Conservation (phyloP, 2,113 vertebrate species). For the Greenwoodochromis staneri region DNA sequence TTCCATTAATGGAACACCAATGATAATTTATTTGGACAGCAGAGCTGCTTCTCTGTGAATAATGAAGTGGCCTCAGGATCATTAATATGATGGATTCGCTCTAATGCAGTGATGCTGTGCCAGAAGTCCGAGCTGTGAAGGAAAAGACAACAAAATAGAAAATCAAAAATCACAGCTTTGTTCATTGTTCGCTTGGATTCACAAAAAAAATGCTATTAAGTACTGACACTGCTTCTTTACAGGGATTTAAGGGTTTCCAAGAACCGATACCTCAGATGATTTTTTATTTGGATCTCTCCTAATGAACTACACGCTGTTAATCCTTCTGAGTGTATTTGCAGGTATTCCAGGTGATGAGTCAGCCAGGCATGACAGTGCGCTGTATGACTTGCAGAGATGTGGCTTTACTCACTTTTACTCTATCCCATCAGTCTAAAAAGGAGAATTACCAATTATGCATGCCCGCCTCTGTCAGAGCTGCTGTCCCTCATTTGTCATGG, state of each 20-base stretch:
- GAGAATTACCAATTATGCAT: slow-evolving; percentile 16
- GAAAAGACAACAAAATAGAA: neutral
- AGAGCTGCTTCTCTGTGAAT: slow-evolving; percentile 49
- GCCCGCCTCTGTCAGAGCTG: neutral
- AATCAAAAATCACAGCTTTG: neutral
- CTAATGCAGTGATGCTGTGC: slow-evolving; percentile 22
- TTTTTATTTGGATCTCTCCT: neutral
- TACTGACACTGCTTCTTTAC: neutral
- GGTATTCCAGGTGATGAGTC: slow-evolving; percentile 20
- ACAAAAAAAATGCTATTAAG: neutral
- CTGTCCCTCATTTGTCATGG: neutral
- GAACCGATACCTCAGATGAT: neutral
- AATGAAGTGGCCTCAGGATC: slow-evolving; percentile 50
- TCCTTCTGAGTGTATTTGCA: neutral
- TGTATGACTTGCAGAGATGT: neutral
- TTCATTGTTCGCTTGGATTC: slow-evolving; percentile 13
- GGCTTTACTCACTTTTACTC: neutral
- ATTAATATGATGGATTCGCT: slow-evolving; percentile 60
- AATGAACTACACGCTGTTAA: slow-evolving; percentile 8
- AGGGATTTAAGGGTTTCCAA: neutral
- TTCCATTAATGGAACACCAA: slow-evolving; percentile 55
- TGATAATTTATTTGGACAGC: slow-evolving; percentile 63
- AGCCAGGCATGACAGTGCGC: neutral
- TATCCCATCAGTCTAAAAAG: neutral
- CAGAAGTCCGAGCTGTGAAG: neutral